Conservation (phyloP, 2,797 vertebrate genomes). For the Mallotus villosus region DNA sequence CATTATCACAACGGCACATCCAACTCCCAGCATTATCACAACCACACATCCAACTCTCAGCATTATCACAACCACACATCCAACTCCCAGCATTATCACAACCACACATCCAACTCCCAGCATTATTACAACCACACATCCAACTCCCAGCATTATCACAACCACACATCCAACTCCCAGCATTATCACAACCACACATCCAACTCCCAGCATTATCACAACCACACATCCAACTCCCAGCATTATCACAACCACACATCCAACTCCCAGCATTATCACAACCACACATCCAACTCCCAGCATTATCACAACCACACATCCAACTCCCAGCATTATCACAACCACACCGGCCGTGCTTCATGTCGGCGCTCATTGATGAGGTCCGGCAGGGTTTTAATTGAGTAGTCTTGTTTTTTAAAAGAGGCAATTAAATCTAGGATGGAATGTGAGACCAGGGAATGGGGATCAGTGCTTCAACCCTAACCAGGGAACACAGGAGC, state of each 20-base stretch:
- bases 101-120: no score
- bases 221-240: no score
- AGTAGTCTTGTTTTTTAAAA: conserved; percentile 57
- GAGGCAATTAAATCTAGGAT: conserved; percentile 49
- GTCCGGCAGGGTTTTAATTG: conserved; percentile 52
- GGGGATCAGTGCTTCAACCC: conserved; percentile 16
- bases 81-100: no score
- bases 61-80: no score
- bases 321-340: conserved; percentile 13
- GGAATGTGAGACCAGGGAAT: conserved; percentile 33
- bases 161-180: no score
- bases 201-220: no score
- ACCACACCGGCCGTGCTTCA: conserved; percentile 37
- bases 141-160: no score
- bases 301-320: conserved; percentile 33
- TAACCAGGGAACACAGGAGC: conserved; percentile 27
- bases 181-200: no score
- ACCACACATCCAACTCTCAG: no score
- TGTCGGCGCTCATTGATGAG: conserved; percentile 31
- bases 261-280: conserved; percentile 23
- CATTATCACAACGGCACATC: no score
- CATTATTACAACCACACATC: no score
- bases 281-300: conserved; percentile 27
- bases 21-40: no score
- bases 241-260: conserved; percentile 34